Base-by-base conservation (phyloP, 2,797 vertebrate species). In the Leontocebus nigricollis region DNA sequence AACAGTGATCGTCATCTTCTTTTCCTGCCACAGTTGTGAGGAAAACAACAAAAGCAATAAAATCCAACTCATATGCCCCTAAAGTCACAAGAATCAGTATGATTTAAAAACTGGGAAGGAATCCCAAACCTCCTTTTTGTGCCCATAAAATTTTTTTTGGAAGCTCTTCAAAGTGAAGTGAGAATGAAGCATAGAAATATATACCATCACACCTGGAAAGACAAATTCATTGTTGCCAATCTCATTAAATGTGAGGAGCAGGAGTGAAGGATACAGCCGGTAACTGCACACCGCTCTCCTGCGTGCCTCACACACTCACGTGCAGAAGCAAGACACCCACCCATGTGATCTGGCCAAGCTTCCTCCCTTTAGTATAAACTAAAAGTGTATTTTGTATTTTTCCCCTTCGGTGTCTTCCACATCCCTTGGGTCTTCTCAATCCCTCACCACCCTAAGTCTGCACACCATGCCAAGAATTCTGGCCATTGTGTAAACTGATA, bases 71-170 rank as follows among this genome's bases (percentile, higher is more conserved):
- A 4, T 15, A 19, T 7, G 80, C 64, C 81, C 83, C 76, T 44
- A 22, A 93, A 90, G 79, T 93, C 94, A 92, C 80, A 95, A 86
- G 94, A 77, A 70, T 77, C n/a, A 5, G 50, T 76, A 80, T 75
- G 95, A 95, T 97, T 94, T 98, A 97, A 97, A 97, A 97, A 92
- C 92, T 82, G 30, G 95, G 92, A 97, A 88, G 27, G 95, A 93
- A 70, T 82, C 46, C 52, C 95, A 97, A 97, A 83, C 79, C 86
- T 91, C 46, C 84, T 92, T 90, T 88, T 59, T 83, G 48, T 90
- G 22, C 46, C 30, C 14, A 75, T 90, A 57, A 89, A 96, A 94
- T 22, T 4, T 64, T 61, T 67, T 81, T 85, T 97, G 97, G 96
- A 96, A 98, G 81, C 82, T 61, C 94, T 95, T 96, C 95, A 86